Evolutionary conservation across 2,113 vertebrate genomes (phyloP), one percentile per base, ranked within the genome.

Genomic region (Amblyornis subalaris): DNA sequence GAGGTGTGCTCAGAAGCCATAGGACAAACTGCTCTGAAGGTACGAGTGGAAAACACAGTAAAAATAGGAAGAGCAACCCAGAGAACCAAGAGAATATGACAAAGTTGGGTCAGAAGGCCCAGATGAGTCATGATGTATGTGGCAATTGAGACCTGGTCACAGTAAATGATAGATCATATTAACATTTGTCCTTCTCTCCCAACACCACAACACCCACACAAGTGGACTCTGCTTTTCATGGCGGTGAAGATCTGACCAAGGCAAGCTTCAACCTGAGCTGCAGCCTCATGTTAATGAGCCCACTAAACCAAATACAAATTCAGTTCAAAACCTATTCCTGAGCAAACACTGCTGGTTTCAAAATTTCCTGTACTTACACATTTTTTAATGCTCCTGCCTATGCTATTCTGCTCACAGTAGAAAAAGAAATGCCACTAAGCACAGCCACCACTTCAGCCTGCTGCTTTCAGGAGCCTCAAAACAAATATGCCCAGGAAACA

Each of bases 141-240:
- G 4, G 44, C 36, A 58, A 2, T 38, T 0, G 0, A 76, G 44
- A 54, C 35, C 28, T 31, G 29, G 31, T 54, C 36, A 20, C 33
- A 50, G 8, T 2, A 67, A 36, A 13, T 58, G 33, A 67, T 25
- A 69, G 79, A 20, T 4, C 24, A 20, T 0, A 1, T 24, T 40
- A 75, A 55, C 4, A 28, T 26, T 29, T 60, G 33, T 25, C 12
- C 8, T 60, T 35, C 48, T 42, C 17, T 54, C 61, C 62, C 47
- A 50, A 40, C 26, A 76, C 48, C 14, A 17, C 26, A 26, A n/a
- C 7, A 15, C 6, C 36, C 48, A 60, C 12, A 31, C 1, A 1
- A 69, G 28, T 3, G 9, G 25, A 16, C n/a, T 61, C 54, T 81
- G 38, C 55, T 23, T 84, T 62, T 18, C 61, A 14, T 44, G 14